Percentiles rank a stretch among this genome's conserved stretches.
Evolutionary conservation across 2,888 invertebrate genomes (phyloP).

Genomic region (Synergus japonicus): DNA sequence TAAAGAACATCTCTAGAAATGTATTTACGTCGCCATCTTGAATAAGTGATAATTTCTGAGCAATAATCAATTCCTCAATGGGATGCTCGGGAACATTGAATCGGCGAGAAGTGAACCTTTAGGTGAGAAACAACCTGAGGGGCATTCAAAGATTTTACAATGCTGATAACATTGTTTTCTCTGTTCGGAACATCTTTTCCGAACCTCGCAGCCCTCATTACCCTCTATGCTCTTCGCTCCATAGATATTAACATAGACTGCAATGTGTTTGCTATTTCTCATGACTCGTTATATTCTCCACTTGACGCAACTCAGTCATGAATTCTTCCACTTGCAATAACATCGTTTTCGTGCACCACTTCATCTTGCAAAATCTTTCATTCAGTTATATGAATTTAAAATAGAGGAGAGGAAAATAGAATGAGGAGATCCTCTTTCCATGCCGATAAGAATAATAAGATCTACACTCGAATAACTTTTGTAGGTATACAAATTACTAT

Average conservation of each 20-base stretch:
- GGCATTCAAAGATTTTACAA: constrained; percentile 61
- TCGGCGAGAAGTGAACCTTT: neutral
- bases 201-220: constrained; percentile 58
- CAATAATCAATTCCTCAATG: neutral
- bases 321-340: neutral
- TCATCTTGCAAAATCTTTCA: neutral
- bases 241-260: constrained; percentile 41
- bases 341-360: neutral
- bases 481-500: too few species aligned
- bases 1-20: neutral
- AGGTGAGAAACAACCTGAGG: constrained; percentile 63
- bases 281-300: neutral
- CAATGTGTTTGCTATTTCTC: constrained; percentile 20
- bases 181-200: constrained; percentile 62
- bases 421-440: too few species aligned
- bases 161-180: constrained; percentile 71
- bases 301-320: neutral
- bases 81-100: constrained; percentile 15
- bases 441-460: too few species aligned
- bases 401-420: too few species aligned
- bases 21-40: neutral
- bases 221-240: constrained; percentile 44
- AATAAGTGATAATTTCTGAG: neutral
- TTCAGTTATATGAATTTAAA: neutral
- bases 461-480: too few species aligned